Percentiles rank a stretch among this genome's conserved stretches.
phyloP scores from a whole-genome alignment of 2,888 invertebrate species.

The Drosophila helvetica region DNA sequence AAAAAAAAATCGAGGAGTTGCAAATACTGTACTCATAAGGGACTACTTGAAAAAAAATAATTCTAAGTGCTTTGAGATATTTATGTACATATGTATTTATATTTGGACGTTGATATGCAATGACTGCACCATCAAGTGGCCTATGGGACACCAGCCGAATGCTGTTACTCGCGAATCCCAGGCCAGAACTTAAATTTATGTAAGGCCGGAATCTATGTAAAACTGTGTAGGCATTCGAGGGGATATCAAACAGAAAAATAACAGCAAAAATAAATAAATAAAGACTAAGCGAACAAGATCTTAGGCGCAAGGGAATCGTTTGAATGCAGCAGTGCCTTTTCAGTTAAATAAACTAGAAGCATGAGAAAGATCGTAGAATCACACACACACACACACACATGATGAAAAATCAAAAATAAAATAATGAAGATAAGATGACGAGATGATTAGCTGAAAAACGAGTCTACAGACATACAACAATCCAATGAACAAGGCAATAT shows the following conservation, averaged over 20 bases:
- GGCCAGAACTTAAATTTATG: too few relatives aligned
- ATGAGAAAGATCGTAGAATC: not conserved
- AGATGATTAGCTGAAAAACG: not conserved
- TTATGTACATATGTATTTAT: slow-evolving; percentile 8
- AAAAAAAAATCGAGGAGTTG: slow-evolving; percentile 9
- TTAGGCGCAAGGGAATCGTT: slow-evolving; percentile 31
- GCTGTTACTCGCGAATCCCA: too few relatives aligned
- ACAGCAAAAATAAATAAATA: slow-evolving; percentile 21
- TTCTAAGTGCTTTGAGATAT: slow-evolving; percentile 11
- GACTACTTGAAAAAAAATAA: slow-evolving; percentile 6
- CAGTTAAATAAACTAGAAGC: slow-evolving; percentile 30
- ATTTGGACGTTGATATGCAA: too few relatives aligned
- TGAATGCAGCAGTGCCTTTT: slow-evolving; percentile 62
- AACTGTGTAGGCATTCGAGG: slow-evolving; percentile 44
- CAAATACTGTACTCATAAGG: slow-evolving; percentile 12
- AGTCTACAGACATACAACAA: slow-evolving; percentile 28
- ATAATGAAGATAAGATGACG: not conserved
- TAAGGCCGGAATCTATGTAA: too few relatives aligned
- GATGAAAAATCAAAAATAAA: slow-evolving; percentile 14
- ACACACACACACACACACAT: slow-evolving; percentile 15
- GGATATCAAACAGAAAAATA: slow-evolving; percentile 22
- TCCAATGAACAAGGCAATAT: slow-evolving; percentile 41
- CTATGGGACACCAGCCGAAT: too few relatives aligned
- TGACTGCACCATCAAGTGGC: too few relatives aligned
- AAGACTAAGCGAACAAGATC: slow-evolving; percentile 29